Base-by-base conservation (phyloP, 2,113 vertebrate species). In the Chaetodon trifascialis region DNA sequence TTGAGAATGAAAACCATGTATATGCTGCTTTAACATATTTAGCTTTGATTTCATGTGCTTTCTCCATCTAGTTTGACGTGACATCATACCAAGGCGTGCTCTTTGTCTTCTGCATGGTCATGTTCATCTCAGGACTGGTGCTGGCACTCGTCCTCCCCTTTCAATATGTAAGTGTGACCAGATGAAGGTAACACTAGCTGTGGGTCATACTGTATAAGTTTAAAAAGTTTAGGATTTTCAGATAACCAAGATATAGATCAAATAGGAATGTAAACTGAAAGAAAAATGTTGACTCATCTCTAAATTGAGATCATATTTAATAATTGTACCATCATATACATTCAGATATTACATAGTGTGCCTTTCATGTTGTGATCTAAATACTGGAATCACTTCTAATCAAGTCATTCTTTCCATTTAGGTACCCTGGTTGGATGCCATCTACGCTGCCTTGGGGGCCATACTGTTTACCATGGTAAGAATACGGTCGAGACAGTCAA, bases 401-500 rank as follows among this genome's bases (percentile, higher is more conserved):
- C 0, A 63, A 44, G 21, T 36, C 1, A 1, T 81, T 58, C 81
- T 67, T 87, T 3, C 73, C 2, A 25, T 2, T 62, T 74, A 99
- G 97, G 96, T 98, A 16, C 97, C 97, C 0, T 98, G 97, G 97
- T 93, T 98, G 52, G 97, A 99, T 0, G 93, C 93, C 0, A 79
- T 95, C 71, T 98, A 97, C 0, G 97, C 97, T 17, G 93, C 85
- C 4, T 93, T 98, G 9, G 97, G 97, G 83, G 97, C 98, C 1
- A 93, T 97, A 17, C 91, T 98, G 66, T 99, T 99, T 75, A 97
- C 96, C 0, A 93, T 98, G 97, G 97, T 99, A 90, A 95, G 95
- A 89, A 9, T 72, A 46, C 7, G 69, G 23, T 75, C 11, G 3
- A 30, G 30, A 56, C 21, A 44, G 34, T 30, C 0, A 36, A 63